Evolutionary conservation across 2,113 vertebrate species (phyloP).

Genomic region (Epinephelus cyanopodus): DNA sequence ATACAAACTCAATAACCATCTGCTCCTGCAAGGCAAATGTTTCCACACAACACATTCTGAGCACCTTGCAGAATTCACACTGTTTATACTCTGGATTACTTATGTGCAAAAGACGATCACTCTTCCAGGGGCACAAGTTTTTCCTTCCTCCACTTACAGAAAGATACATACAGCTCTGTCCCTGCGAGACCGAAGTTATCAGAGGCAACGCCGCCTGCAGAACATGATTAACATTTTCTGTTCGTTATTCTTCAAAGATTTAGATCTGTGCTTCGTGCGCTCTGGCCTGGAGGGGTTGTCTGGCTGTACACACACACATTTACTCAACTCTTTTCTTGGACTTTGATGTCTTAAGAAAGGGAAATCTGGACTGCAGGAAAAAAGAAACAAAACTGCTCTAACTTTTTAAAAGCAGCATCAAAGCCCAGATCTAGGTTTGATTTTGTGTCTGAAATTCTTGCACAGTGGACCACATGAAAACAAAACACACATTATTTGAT

Average conservation of each 20-base stretch:
- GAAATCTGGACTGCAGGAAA: slow-evolving; percentile 30
- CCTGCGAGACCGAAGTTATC: slow-evolving; percentile 60
- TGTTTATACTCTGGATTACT: slow-evolving; percentile 16
- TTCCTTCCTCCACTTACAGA: slow-evolving; percentile 44
- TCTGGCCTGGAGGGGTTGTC: slow-evolving; percentile 49
- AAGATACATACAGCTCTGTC: slow-evolving; percentile 48
- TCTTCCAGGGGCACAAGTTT: slow-evolving; percentile 47
- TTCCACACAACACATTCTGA: slow-evolving; percentile 12
- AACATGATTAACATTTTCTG: slow-evolving; percentile 69
- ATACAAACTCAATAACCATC: slow-evolving; percentile 7
- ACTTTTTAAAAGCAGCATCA: slow-evolving; percentile 17
- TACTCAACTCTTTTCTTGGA: slow-evolving; percentile 16
- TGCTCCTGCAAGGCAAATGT: neutral
- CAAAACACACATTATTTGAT: neutral
- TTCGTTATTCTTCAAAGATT: slow-evolving; percentile 67
- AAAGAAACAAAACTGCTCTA: slow-evolving; percentile 17
- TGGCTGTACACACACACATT: slow-evolving; percentile 15
- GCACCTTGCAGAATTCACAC: slow-evolving; percentile 20
- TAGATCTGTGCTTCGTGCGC: slow-evolving; percentile 42
- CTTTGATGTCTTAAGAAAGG: slow-evolving; percentile 52
- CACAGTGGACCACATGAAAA: neutral
- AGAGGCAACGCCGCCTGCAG: slow-evolving; percentile 60
- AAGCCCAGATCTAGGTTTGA: neutral
- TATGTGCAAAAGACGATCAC: slow-evolving; percentile 31
- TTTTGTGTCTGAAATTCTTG: neutral